Evolutionary conservation across 2,888 invertebrate genomes (phyloP).

Genomic region (Ommatoiulus sabulosus): DNA sequence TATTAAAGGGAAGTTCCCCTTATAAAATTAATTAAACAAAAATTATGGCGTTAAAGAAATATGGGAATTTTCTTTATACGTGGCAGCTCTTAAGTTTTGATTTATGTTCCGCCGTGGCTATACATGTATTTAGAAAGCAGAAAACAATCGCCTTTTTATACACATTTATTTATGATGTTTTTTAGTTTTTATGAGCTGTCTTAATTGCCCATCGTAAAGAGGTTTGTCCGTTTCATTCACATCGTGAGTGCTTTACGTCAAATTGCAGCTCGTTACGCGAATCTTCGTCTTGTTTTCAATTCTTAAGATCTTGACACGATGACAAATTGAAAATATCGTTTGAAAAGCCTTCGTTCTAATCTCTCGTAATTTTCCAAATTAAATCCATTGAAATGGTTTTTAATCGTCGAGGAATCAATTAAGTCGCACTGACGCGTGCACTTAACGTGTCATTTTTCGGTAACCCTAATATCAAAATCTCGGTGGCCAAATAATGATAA

Average conservation of each 20-base stretch:
- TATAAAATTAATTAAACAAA: too few species aligned
- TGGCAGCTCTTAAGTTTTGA: background rate
- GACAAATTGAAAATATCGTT: background rate
- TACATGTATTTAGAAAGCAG: background rate
- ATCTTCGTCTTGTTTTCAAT: background rate
- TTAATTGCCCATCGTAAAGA: background rate
- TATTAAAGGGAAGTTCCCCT: background rate
- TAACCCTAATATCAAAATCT: constrained; percentile 30
- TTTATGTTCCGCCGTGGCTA: background rate
- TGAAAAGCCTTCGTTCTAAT: background rate
- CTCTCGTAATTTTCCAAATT: background rate
- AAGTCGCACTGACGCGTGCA: background rate
- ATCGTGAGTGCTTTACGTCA: background rate
- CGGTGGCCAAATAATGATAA: background rate
- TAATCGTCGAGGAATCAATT: constrained; percentile 17
- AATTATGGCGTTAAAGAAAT: too few species aligned
- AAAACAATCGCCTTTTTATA: background rate
- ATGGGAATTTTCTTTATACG: background rate
- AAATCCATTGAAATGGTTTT: background rate
- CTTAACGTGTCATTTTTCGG: constrained; percentile 34
- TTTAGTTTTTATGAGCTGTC: background rate
- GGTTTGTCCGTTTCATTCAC: background rate
- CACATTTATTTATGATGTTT: background rate
- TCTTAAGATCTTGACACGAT: constrained; percentile 23
- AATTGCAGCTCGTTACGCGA: constrained; percentile 17